Percentiles rank a stretch among this genome's conserved stretches.
phyloP scores from a whole-genome alignment of 2,888 invertebrate species.

The Eremobia ochroleuca region DNA sequence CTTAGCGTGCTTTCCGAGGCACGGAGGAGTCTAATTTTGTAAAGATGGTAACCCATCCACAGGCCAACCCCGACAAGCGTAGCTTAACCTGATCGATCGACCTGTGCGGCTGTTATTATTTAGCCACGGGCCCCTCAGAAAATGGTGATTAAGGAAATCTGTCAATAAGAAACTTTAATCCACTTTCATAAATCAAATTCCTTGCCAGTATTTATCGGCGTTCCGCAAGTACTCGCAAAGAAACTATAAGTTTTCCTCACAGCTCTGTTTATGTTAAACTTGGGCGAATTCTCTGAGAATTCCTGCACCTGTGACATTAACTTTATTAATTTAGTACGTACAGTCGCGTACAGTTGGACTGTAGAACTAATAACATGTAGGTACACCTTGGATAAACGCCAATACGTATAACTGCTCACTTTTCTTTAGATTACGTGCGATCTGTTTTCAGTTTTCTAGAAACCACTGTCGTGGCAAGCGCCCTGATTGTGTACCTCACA shows the following conservation, averaged over 20 bases:
- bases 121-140: too few relatives aligned
- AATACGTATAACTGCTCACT: constrained; percentile 5
- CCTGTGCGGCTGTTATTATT: too few relatives aligned
- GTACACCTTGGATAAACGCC: constrained; percentile 29
- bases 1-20: too few relatives aligned
- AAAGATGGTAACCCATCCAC: too few relatives aligned
- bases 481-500: not conserved
- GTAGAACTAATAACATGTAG: constrained; percentile 42
- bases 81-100: too few relatives aligned
- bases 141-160: constrained; percentile 11
- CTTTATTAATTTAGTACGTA: constrained; percentile 68
- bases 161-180: not conserved
- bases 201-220: constrained; percentile 36
- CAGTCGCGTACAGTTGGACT: constrained; percentile 21
- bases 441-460: not conserved
- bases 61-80: too few relatives aligned
- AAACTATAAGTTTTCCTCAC: constrained; percentile 57
- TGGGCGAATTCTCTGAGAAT: constrained; percentile 55
- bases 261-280: constrained; percentile 64
- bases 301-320: constrained; percentile 68
- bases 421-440: not conserved
- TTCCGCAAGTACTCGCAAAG: constrained; percentile 15
- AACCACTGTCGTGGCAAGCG: not conserved
- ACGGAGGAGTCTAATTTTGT: too few relatives aligned
- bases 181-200: constrained; percentile 44